phyloP scores from a whole-genome alignment of 2,888 invertebrate species.

The Cheilosia impressa region DNA sequence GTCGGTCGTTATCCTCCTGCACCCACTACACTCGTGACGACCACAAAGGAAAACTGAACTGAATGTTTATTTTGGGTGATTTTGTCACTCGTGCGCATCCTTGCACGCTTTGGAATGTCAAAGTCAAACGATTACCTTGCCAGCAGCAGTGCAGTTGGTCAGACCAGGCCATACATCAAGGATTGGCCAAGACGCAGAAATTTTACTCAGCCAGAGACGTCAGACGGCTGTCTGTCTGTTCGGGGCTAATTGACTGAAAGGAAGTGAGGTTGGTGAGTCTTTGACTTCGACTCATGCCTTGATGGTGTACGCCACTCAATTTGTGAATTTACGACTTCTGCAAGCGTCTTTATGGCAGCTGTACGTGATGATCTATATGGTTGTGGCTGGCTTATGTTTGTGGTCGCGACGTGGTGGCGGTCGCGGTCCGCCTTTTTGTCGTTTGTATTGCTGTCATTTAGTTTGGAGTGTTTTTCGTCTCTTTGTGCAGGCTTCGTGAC shows the following conservation, averaged over 20 bases:
- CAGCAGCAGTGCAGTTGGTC: not conserved
- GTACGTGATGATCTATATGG: conserved; percentile 48
- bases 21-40: not conserved
- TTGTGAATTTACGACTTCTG: conserved; percentile 42
- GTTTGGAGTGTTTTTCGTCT: not conserved
- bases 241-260: not conserved
- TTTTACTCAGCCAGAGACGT: not conserved
- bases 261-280: not conserved
- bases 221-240: conserved; percentile 5
- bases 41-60: not conserved
- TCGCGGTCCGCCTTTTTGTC: conserved; percentile 5
- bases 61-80: conserved; percentile 44
- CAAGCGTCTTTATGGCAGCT: conserved; percentile 38
- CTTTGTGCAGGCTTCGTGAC: conserved; percentile 23
- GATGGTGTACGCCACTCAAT: conserved; percentile 7
- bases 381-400: not conserved
- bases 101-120: conserved; percentile 31
- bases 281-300: not conserved
- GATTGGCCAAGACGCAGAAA: conserved; percentile 1
- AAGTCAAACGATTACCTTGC: conserved; percentile 31
- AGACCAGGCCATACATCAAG: conserved; percentile 4
- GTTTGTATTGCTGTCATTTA: conserved; percentile 11
- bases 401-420: conserved; percentile 5
- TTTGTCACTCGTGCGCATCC: conserved; percentile 36
- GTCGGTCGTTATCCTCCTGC: conserved; percentile 17